Evolutionary conservation across 2,113 vertebrate genomes (phyloP).

Genomic region (Eurypyga helias): DNA sequence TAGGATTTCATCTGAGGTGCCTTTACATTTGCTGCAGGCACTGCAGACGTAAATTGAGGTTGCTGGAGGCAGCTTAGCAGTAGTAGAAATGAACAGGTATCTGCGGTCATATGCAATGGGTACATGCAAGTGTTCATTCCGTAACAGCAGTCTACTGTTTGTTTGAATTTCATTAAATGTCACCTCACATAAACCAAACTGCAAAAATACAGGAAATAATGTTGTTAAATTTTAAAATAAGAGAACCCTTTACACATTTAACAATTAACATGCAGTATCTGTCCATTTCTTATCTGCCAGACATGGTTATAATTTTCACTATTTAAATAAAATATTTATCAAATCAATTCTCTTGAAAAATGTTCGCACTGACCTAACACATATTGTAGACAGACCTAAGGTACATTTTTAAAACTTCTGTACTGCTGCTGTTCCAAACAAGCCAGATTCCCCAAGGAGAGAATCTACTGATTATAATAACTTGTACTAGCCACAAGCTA

Average conservation of each 20-base stretch:
- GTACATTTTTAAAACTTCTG: neutral
- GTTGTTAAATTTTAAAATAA: neutral
- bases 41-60: neutral
- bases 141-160: neutral
- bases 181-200: neutral
- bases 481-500: neutral
- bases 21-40: neutral
- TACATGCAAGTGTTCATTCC: neutral
- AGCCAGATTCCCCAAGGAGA: neutral
- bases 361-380: neutral
- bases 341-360: neutral
- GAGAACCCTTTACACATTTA: neutral
- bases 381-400: neutral
- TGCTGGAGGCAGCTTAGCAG: neutral
- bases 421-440: neutral
- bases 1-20: neutral
- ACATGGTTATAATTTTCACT: neutral
- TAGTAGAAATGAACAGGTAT: neutral
- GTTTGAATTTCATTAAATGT: neutral
- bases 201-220: neutral
- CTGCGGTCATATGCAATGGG: neutral
- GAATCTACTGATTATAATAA: neutral
- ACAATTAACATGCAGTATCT: neutral
- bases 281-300: neutral
- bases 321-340: neutral